Conservation (phyloP, 2,888 invertebrate genomes). For the Agrotis puta region DNA sequence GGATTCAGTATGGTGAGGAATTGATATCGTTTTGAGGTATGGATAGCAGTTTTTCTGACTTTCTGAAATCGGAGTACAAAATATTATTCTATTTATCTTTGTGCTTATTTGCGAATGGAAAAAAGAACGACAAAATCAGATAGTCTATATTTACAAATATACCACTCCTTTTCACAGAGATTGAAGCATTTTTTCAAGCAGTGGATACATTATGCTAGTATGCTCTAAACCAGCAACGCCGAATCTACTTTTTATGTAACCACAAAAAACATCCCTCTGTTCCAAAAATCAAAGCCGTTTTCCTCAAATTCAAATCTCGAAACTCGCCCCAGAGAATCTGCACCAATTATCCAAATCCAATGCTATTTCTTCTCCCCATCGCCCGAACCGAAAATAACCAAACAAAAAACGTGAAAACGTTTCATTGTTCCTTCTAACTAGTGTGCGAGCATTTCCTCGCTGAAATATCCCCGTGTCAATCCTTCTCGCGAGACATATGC, state of each 20-base stretch:
- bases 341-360: constrained; percentile 35
- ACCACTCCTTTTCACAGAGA: neutral
- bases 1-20: neutral
- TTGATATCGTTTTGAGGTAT: neutral
- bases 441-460: constrained; percentile 45
- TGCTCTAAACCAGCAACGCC: neutral
- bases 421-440: constrained; percentile 56
- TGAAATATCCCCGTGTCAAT: constrained; percentile 60
- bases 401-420: constrained; percentile 47
- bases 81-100: neutral
- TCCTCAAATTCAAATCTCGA: constrained; percentile 17
- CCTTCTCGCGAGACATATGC: constrained; percentile 61
- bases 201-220: neutral
- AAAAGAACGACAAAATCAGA: no score
- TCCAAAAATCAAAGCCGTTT: constrained; percentile 11
- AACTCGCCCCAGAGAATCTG: constrained; percentile 7
- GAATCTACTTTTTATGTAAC: neutral
- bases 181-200: no score
- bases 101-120: no score
- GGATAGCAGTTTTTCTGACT: neutral
- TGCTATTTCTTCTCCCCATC: constrained; percentile 20
- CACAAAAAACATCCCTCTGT: neutral
- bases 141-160: no score
- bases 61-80: neutral
- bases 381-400: constrained; percentile 30